Evolutionary conservation across 64 coral and sea anemone genomes (phyloP).

Genomic region (Dendrophyllia cribrosa): DNA sequence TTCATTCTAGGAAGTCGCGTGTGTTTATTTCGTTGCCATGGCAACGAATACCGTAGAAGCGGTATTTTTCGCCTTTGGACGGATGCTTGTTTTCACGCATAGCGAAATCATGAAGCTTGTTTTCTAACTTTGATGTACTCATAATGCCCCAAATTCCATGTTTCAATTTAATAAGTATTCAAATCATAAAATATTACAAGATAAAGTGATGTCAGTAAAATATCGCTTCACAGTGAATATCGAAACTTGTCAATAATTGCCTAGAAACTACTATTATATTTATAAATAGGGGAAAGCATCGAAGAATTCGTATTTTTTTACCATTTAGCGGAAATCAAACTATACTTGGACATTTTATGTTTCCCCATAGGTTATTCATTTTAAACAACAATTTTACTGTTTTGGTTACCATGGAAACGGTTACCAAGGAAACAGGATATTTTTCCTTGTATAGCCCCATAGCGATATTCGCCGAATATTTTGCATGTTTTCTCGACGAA

Average conservation of each 20-base stretch:
- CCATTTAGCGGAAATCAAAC: constrained; percentile 10
- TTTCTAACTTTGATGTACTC: constrained; percentile 50
- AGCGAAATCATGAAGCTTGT: not conserved
- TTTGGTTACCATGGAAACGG: constrained; percentile 52
- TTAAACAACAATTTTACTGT: too few relatives aligned
- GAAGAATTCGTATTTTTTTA: not conserved
- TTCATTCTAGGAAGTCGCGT: not conserved
- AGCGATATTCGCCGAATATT: too few relatives aligned
- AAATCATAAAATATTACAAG: constrained; percentile 2
- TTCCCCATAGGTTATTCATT: not conserved
- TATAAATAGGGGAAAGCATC: not conserved
- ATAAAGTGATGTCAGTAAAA: not conserved
- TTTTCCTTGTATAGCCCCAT: too few relatives aligned
- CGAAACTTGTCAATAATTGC: not conserved
- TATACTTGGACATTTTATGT: constrained; percentile 20
- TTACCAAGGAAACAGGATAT: not conserved
- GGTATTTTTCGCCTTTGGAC: too few relatives aligned
- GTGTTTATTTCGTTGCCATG: not conserved
- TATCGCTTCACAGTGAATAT: constrained; percentile 8
- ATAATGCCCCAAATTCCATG: constrained; percentile 45
- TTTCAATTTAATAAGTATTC: constrained; percentile 53
- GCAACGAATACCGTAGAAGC: not conserved
- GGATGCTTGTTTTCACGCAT: too few relatives aligned
- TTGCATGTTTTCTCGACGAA: too few relatives aligned
- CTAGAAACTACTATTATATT: constrained; percentile 2